Percentiles rank a stretch among this genome's conserved stretches.
Conservation (phyloP, 1,140 invertebrate genomes). For the Drosophila nannoptera region DNA sequence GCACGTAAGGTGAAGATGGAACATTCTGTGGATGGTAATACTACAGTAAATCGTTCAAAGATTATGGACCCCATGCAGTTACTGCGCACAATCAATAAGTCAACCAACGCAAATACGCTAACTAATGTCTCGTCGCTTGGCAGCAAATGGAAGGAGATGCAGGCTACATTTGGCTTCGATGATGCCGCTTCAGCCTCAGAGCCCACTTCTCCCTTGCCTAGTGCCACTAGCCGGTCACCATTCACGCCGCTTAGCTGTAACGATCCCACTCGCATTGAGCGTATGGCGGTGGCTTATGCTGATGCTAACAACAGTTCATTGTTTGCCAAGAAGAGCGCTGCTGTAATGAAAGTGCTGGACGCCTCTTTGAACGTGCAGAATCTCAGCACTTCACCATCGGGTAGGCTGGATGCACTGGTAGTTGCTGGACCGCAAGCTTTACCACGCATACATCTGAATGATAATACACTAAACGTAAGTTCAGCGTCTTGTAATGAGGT, state of each 20-base stretch:
- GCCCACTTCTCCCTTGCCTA: slow-evolving; percentile 31
- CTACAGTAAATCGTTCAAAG: slow-evolving; percentile 63
- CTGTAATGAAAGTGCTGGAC: slow-evolving; percentile 64
- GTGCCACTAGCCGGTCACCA: slow-evolving; percentile 19
- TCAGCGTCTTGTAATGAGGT: not conserved
- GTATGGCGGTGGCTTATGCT: slow-evolving; percentile 7
- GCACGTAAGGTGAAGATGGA: slow-evolving; percentile 52
- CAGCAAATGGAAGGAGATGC: slow-evolving; percentile 69
- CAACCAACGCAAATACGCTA: slow-evolving; percentile 22
- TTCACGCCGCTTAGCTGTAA: slow-evolving; percentile 50
- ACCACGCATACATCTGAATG: slow-evolving; percentile 53
- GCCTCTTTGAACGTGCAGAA: slow-evolving; percentile 66
- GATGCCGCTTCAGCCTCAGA: slow-evolving; percentile 9
- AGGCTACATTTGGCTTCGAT: slow-evolving; percentile 58
- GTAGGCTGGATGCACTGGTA: slow-evolving; percentile 67
- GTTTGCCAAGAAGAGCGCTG: slow-evolving; percentile 50
- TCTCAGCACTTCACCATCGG: slow-evolving; percentile 73
- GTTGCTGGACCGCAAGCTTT: slow-evolving; percentile 4
- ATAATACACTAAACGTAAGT: slow-evolving; percentile 50
- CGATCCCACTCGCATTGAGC: slow-evolving; percentile 64
- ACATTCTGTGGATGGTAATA: slow-evolving; percentile 45
- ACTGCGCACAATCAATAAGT: slow-evolving; percentile 66
- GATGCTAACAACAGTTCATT: slow-evolving; percentile 44
- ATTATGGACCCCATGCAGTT: slow-evolving; percentile 66
- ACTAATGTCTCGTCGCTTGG: slow-evolving; percentile 52